Conservation (phyloP, 2,113 vertebrate species). For the Hirundichthys speculiger region DNA sequence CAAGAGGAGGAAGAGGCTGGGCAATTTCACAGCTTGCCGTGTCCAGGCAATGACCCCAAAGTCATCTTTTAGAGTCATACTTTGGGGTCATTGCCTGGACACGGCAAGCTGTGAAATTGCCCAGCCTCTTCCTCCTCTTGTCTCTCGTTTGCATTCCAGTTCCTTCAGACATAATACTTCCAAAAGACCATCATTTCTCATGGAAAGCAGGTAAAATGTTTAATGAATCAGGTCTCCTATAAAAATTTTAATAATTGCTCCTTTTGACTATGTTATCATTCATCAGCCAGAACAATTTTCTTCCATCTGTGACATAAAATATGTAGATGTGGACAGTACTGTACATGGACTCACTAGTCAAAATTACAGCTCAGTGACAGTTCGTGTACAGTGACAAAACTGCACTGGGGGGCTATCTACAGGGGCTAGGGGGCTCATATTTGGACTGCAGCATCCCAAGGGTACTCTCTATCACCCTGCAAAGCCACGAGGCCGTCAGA, state of each 20-base stretch:
- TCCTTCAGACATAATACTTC: conserved; percentile 82
- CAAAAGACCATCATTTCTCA: conserved; percentile 86
- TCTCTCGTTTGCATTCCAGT: conserved; percentile 82
- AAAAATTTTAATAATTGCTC: background rate
- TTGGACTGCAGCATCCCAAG: too few relatives aligned
- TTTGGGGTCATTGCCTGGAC: conserved; percentile 81
- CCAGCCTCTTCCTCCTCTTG: conserved; percentile 80
- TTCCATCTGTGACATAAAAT: too few relatives aligned
- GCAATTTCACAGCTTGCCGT: conserved; percentile 79
- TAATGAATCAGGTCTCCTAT: background rate
- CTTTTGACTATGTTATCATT: conserved; percentile 5
- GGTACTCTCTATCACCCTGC: too few relatives aligned
- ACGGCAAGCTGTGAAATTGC: conserved; percentile 79
- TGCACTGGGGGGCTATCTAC: too few relatives aligned
- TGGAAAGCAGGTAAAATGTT: conserved; percentile 93
- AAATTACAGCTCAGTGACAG: too few relatives aligned
- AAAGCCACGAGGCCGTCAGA: too few relatives aligned
- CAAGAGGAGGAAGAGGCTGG: conserved; percentile 80
- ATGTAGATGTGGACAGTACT: too few relatives aligned
- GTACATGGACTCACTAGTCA: too few relatives aligned
- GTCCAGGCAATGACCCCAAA: conserved; percentile 81
- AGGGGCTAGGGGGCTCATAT: too few relatives aligned
- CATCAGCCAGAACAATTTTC: too few relatives aligned
- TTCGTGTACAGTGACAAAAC: too few relatives aligned
- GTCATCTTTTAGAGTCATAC: conserved; percentile 90